Conservation (phyloP, 2,797 vertebrate species). For the Thripadectes ignobilis region DNA sequence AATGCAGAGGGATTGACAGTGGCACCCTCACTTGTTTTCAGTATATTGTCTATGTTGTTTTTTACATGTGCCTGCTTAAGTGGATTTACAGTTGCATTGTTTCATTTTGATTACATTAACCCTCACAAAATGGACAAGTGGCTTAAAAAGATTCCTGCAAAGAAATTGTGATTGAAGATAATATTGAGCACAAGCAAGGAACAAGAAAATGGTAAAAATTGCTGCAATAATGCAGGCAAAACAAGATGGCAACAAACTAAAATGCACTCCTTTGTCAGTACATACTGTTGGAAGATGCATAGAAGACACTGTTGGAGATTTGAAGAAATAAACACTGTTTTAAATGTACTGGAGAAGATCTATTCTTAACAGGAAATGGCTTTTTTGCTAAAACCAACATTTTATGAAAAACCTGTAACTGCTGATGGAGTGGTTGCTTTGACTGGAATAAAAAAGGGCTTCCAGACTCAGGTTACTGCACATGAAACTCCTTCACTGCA, state of each 20-base stretch:
- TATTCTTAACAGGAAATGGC: neutral
- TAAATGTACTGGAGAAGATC: neutral
- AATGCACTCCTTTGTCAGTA: neutral
- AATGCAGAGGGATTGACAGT: neutral
- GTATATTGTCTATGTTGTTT: neutral
- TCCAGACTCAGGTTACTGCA: neutral
- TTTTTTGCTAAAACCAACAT: neutral
- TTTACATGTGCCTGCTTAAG: neutral
- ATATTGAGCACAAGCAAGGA: neutral
- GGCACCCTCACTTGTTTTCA: neutral
- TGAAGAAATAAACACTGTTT: neutral
- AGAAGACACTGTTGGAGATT: neutral
- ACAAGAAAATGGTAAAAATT: neutral
- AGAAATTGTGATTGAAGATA: neutral
- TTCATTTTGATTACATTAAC: neutral
- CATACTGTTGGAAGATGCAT: neutral
- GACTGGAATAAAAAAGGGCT: neutral
- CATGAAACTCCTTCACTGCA: neutral
- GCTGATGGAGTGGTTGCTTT: neutral
- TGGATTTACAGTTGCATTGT: neutral
- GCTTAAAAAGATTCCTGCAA: neutral
- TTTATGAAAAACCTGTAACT: neutral
- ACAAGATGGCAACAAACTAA: neutral
- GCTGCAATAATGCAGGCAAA: neutral
- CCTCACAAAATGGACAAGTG: neutral